phyloP scores from a whole-genome alignment of 92 coral and sea anemone species.

The Anthopleura xanthogrammica region DNA sequence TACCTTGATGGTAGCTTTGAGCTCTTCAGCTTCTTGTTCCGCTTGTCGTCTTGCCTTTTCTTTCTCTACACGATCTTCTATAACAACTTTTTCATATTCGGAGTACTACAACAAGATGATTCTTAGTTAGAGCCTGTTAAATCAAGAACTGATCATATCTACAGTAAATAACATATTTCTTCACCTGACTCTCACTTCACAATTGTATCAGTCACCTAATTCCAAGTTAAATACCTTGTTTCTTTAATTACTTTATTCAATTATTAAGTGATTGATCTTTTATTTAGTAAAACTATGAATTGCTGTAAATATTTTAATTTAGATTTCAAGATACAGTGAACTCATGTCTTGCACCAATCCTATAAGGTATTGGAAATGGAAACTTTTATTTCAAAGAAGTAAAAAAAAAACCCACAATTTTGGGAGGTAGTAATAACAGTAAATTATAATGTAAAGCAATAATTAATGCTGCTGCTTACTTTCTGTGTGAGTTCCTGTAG shows the following conservation, averaged over 20 bases:
- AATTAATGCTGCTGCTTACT: conserved; percentile 34
- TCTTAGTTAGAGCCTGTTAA: neutral
- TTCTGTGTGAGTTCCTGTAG: conserved; percentile 94
- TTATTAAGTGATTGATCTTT: no score
- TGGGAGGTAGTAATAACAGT: no score
- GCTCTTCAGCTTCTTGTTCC: conserved; percentile 94
- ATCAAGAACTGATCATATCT: neutral
- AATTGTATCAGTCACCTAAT: no score
- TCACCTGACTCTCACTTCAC: no score
- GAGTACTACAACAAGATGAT: conserved; percentile 63
- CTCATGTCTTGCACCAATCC: no score
- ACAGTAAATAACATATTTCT: no score
- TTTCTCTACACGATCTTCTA: conserved; percentile 94
- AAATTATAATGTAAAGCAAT: neutral
- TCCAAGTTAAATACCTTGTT: no score
- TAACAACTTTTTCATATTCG: conserved; percentile 98
- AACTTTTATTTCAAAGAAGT: neutral
- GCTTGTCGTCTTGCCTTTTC: conserved; percentile 91
- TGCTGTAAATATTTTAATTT: no score
- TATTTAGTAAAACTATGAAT: no score
- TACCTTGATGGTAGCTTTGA: conserved; percentile 79
- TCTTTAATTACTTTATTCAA: no score
- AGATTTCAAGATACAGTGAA: no score
- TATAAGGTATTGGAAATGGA: neutral
- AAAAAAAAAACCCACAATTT: neutral